Percentiles rank a stretch among this genome's conserved stretches.
phyloP scores from a whole-genome alignment of 2,113 vertebrate genomes.

The Dendrocopos noguchii region DNA sequence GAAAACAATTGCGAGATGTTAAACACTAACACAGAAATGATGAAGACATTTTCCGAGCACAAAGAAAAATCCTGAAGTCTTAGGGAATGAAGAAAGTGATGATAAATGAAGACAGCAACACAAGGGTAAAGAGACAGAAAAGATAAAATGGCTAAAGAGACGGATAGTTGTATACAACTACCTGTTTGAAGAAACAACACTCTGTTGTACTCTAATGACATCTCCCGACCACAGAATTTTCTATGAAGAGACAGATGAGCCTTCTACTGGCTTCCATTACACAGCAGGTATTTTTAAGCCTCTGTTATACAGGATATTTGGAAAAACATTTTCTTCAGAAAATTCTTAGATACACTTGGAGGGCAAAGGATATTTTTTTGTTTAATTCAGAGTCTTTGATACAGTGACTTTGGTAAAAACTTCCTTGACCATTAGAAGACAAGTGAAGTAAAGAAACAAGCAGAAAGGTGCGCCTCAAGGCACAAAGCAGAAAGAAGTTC shows the following conservation, averaged over 20 bases:
- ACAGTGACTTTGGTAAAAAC: background rate
- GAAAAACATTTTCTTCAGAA: background rate
- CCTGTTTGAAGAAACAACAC: constrained; percentile 25
- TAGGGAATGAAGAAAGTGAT: constrained; percentile 41
- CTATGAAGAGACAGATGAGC: constrained; percentile 48
- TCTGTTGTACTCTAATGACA: constrained; percentile 30
- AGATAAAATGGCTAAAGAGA: constrained; percentile 57
- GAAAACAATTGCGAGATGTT: constrained; percentile 54
- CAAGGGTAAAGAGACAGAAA: constrained; percentile 65
- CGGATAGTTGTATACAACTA: constrained; percentile 44
- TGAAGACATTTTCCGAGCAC: constrained; percentile 42
- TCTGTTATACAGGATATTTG: background rate
- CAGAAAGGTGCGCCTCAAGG: background rate
- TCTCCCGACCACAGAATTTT: constrained; percentile 38
- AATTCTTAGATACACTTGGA: background rate
- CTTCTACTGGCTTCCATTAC: constrained; percentile 27
- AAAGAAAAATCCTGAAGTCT: constrained; percentile 57
- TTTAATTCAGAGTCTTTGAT: background rate
- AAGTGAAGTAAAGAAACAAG: background rate
- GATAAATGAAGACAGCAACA: constrained; percentile 54
- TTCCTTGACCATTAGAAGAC: background rate
- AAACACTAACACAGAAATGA: constrained; percentile 60
- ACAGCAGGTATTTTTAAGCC: background rate
- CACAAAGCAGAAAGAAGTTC: background rate
- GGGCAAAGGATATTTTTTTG: background rate